phyloP scores from a whole-genome alignment of 2,888 invertebrate species.

The Leucophenga montana region DNA sequence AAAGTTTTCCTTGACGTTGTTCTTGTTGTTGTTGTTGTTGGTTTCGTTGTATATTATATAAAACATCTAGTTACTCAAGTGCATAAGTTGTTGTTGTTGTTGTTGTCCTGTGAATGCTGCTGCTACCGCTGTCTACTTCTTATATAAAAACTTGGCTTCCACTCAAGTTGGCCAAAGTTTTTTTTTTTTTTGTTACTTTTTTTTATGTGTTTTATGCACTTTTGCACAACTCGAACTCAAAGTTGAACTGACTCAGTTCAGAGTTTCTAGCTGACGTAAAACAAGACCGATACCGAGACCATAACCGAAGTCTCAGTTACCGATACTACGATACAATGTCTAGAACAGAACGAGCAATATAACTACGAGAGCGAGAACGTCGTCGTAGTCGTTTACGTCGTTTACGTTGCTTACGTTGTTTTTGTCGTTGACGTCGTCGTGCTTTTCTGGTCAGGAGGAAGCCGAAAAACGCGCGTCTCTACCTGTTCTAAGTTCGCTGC shows the following conservation, averaged over 20 bases:
- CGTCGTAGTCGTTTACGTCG: background rate
- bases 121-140: background rate
- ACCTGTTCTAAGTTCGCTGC: slow-evolving; percentile 75
- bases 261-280: background rate
- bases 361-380: background rate
- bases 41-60: slow-evolving; percentile 16
- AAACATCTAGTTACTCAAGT: slow-evolving; percentile 14
- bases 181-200: background rate
- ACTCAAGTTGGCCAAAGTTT: slow-evolving; percentile 19
- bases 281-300: background rate
- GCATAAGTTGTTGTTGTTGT: slow-evolving; percentile 8
- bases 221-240: background rate
- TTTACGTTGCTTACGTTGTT: background rate
- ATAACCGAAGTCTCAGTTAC: slow-evolving; percentile 5
- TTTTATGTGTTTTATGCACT: background rate
- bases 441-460: slow-evolving; percentile 56
- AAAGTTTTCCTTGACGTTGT: background rate
- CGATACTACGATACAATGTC: background rate
- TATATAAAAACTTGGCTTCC: background rate
- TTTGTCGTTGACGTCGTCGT: background rate
- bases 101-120: background rate
- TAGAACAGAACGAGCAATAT: too few relatives aligned
- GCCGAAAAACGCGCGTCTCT: slow-evolving; percentile 73
- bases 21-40: background rate
- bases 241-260: background rate